Evolutionary conservation across 2,888 invertebrate genomes (phyloP).

Genomic region (Eristalinus aeneus): DNA sequence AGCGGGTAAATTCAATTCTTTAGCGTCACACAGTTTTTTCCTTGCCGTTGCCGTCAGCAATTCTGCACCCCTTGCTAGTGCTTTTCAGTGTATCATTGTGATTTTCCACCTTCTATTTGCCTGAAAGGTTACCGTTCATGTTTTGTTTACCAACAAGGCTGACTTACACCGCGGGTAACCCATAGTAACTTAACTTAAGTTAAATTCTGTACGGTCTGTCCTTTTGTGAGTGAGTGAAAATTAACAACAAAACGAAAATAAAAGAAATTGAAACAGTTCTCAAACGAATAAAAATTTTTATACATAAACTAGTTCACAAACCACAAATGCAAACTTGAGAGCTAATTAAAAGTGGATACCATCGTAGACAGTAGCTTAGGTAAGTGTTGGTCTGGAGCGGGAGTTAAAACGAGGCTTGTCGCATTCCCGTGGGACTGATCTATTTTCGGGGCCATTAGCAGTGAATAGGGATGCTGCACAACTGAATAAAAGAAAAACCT

Average conservation of each 20-base stretch:
- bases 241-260: conserved; percentile 13
- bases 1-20: conserved; percentile 51
- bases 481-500: conserved; percentile 21
- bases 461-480: neutral
- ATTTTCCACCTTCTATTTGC: neutral
- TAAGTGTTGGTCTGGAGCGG: conserved; percentile 24
- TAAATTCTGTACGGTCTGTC: conserved; percentile 32
- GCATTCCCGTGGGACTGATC: conserved; percentile 20
- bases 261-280: conserved; percentile 13
- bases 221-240: conserved; percentile 22
- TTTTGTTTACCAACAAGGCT: conserved; percentile 67
- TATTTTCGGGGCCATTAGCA: neutral
- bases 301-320: conserved; percentile 40
- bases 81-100: conserved; percentile 9
- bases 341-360: conserved; percentile 31
- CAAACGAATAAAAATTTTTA: neutral
- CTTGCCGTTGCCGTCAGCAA: conserved; percentile 20
- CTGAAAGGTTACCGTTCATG: conserved; percentile 56
- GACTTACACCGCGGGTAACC: conserved; percentile 38
- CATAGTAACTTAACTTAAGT: conserved; percentile 47
- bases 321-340: neutral
- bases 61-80: conserved; percentile 13
- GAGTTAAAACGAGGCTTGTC: neutral
- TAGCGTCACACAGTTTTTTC: conserved; percentile 11
- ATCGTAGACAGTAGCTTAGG: neutral